Conservation (phyloP, 2,797 vertebrate genomes). For the Gallinago stenura region DNA sequence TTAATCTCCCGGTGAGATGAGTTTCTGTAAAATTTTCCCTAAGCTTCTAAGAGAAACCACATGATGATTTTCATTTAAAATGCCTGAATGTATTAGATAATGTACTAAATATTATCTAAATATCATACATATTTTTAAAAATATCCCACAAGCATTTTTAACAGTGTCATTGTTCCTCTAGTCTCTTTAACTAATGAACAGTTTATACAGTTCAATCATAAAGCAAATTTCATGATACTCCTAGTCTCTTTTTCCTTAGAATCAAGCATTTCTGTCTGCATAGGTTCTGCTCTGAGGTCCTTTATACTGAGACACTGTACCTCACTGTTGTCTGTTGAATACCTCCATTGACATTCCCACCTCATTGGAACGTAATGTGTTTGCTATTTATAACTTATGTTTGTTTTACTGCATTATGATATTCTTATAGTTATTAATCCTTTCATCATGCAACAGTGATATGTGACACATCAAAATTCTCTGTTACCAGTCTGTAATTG, state of each 20-base stretch:
- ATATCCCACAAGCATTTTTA: neutral
- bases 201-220: neutral
- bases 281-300: neutral
- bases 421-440: neutral
- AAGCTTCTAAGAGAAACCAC: neutral
- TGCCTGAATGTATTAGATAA: neutral
- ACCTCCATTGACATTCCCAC: neutral
- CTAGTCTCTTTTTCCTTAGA: neutral
- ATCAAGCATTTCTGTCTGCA: neutral
- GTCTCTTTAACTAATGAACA: neutral
- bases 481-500: neutral
- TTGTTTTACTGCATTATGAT: neutral
- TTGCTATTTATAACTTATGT: neutral
- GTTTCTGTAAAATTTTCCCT: neutral
- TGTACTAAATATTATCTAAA: neutral
- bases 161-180: neutral
- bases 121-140: neutral
- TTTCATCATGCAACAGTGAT: neutral
- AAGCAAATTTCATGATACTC: accelerated
- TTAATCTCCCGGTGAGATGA: neutral
- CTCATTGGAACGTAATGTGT: neutral
- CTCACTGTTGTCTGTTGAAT: neutral
- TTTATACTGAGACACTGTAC: neutral
- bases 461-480: neutral
- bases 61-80: neutral